Conservation (phyloP, 2,888 invertebrate species). For the Rhorus exstirpatorius region DNA sequence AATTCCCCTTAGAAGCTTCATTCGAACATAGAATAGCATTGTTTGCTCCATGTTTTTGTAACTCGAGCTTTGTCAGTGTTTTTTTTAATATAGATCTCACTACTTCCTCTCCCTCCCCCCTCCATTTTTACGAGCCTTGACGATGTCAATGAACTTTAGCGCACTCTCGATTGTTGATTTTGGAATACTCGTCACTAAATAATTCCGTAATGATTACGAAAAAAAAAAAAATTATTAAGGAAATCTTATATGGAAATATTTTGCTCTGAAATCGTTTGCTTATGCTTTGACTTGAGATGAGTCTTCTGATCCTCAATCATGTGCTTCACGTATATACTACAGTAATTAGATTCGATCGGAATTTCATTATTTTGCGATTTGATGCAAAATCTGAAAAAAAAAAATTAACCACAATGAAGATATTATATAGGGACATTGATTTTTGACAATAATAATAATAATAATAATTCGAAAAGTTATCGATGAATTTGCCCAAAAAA, state of each 20-base stretch:
- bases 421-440: too few species aligned
- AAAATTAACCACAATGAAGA: too few species aligned
- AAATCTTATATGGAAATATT: not conserved
- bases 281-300: too few species aligned
- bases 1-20: not conserved
- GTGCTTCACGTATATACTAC: too few species aligned
- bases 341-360: too few species aligned
- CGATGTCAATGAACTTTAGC: conserved; percentile 21
- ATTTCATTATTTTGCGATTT: too few species aligned
- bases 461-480: too few species aligned
- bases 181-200: not conserved
- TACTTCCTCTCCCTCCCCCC: not conserved
- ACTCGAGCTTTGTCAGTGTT: not conserved
- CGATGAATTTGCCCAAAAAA: too few species aligned
- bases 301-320: too few species aligned
- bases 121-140: not conserved
- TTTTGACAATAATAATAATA: too few species aligned
- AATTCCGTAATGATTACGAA: not conserved
- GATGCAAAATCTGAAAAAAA: too few species aligned
- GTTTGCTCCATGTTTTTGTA: conserved; percentile 1
- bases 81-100: not conserved
- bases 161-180: not conserved
- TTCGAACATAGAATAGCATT: not conserved
- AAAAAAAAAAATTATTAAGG: not conserved
- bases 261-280: not conserved